Conservation (phyloP, 2,888 invertebrate species). For the Andrena flavipes region DNA sequence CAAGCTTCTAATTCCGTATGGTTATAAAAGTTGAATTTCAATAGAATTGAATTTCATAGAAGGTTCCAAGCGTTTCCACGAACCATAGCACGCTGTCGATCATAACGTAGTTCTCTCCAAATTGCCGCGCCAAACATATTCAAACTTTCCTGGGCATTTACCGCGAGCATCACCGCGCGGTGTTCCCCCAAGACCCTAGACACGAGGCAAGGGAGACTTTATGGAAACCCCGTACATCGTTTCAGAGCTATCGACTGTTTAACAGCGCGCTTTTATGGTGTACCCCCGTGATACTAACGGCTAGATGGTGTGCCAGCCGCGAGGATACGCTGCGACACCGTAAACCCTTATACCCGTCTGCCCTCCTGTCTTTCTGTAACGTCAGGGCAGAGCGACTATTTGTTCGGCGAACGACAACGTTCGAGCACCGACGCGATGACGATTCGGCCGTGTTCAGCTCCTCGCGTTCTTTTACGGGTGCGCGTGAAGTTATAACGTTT, state of each 20-base stretch:
- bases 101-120: background rate
- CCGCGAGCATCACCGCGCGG: conserved; percentile 13
- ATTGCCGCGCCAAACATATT: background rate
- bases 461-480: conserved; percentile 4
- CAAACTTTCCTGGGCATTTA: conserved; percentile 33
- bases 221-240: conserved; percentile 67
- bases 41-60: background rate
- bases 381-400: conserved; percentile 44
- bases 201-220: conserved; percentile 57
- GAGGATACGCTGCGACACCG: conserved; percentile 69
- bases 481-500: conserved; percentile 13
- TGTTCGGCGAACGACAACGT: conserved; percentile 53
- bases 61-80: background rate
- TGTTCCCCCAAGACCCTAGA: conserved; percentile 4
- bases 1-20: background rate
- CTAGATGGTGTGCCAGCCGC: conserved; percentile 63
- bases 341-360: conserved; percentile 64
- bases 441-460: conserved; percentile 13
- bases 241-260: conserved; percentile 62
- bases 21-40: background rate
- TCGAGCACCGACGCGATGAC: conserved; percentile 48
- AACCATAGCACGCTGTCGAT: background rate
- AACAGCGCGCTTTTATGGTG: conserved; percentile 73
- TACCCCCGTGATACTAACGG: conserved; percentile 68
- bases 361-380: conserved; percentile 15